These are phyloP conservation scores for Fragum whitleyi DNA, from an alignment of 2,888 invertebrate genomes.

Conservation along the genomic window DNA sequence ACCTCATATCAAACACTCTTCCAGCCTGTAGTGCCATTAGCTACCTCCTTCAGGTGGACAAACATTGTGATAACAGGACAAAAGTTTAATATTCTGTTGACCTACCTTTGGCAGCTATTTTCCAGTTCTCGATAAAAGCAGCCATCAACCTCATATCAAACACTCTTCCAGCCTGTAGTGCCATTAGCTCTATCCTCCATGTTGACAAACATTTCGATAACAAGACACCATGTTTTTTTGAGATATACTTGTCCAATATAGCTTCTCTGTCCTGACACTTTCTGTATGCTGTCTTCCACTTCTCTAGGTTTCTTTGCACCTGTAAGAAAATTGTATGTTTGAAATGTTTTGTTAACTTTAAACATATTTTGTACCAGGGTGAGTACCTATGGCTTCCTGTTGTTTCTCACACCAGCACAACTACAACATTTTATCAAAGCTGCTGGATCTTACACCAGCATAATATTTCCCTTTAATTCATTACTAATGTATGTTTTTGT, in stretches of 20 bases:
- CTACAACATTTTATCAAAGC: no score
- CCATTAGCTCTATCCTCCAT: constrained; percentile 71
- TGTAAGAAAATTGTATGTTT: constrained; percentile 41
- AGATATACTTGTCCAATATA: constrained; percentile 60
- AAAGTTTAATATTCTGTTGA: no score
- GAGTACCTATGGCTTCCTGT: no score
- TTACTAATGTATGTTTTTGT: no score
- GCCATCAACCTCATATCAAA: constrained; percentile 66
- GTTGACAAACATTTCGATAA: constrained; percentile 60
- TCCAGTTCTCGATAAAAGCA: constrained; percentile 72
- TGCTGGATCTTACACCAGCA: no score
- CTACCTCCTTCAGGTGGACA: constrained; percentile 70
- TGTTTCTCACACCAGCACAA: no score
- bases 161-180: constrained; percentile 62
- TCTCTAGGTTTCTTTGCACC: constrained; percentile 64
- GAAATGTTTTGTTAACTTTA: no score
- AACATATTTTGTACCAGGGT: background rate
- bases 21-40: constrained; percentile 65
- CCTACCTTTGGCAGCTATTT: constrained; percentile 67
- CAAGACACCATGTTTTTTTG: constrained; percentile 56
- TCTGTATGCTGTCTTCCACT: constrained; percentile 67
- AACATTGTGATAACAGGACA: constrained; percentile 28
- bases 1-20: constrained; percentile 64
- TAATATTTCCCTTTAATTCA: no score
- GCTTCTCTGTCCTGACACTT: constrained; percentile 63